A percentile compares a stretch with the other conserved stretches of the same genome.
Conservation (phyloP, 2,797 vertebrate species). For the Mus minutoides region DNA sequence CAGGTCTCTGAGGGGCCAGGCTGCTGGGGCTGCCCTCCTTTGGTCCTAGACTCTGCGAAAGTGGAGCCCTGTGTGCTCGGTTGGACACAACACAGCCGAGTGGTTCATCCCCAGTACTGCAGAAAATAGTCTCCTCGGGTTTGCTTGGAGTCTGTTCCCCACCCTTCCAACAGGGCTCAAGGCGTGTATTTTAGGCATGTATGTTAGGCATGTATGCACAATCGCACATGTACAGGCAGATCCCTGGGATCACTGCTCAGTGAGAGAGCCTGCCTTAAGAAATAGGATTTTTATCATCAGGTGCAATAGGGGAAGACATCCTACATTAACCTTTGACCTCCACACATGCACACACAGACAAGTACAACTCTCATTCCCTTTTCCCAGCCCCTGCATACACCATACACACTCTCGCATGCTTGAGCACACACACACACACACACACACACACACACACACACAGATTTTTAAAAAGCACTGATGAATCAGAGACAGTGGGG, state of each 20-base stretch:
- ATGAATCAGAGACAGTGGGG: constrained; percentile 85
- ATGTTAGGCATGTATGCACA: background rate
- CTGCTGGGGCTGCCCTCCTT: background rate
- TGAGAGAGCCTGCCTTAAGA: background rate
- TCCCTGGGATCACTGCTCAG: background rate
- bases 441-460: background rate
- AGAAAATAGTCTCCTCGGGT: background rate
- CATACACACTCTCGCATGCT: background rate
- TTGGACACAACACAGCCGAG: no score
- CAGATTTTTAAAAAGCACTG: constrained; percentile 21
- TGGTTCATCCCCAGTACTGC: background rate
- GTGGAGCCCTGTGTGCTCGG: background rate
- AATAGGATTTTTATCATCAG: background rate
- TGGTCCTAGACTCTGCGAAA: background rate
- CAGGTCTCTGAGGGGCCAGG: background rate
- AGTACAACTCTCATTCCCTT: background rate
- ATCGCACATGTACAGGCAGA: background rate
- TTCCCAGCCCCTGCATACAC: background rate
- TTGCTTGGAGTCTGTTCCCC: background rate
- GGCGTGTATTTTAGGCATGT: background rate
- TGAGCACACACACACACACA: background rate
- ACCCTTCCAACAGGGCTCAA: background rate
- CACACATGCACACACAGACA: background rate
- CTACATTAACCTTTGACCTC: background rate
- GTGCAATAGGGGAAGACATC: background rate